These are phyloP conservation scores for Lucifuga dentata DNA, from an alignment of 2,113 vertebrate species.

Conservation along the genomic window DNA sequence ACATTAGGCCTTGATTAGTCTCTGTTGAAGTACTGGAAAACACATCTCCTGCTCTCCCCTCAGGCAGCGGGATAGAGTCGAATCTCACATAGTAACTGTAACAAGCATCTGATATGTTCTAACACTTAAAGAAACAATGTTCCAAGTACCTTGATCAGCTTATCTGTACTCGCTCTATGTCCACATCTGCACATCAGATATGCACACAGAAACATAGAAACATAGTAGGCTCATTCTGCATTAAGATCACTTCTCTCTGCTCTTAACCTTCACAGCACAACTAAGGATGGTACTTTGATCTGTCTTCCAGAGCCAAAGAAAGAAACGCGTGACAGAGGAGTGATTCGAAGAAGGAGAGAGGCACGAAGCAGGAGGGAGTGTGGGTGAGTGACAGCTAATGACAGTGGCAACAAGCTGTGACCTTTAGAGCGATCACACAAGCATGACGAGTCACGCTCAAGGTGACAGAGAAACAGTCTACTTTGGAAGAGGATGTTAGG, in stretches of 20 bases:
- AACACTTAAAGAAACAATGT: slow-evolving; percentile 44
- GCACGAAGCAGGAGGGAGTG: slow-evolving; percentile 58
- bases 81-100: slow-evolving; percentile 48
- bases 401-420: slow-evolving; percentile 84
- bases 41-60: slow-evolving; percentile 26
- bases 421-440: slow-evolving; percentile 83
- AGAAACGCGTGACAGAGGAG: slow-evolving; percentile 72
- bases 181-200: slow-evolving; percentile 39
- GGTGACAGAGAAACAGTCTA: slow-evolving; percentile 74
- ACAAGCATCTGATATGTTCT: slow-evolving; percentile 45
- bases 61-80: slow-evolving; percentile 32
- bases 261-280: slow-evolving; percentile 79
- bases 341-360: slow-evolving; percentile 63
- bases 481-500: slow-evolving; percentile 45
- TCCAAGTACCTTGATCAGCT: slow-evolving; percentile 36
- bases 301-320: slow-evolving; percentile 65
- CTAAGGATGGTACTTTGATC: slow-evolving; percentile 78
- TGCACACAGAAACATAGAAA: slow-evolving; percentile 17
- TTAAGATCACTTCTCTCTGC: slow-evolving; percentile 52
- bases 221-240: slow-evolving; percentile 30
- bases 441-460: slow-evolving; percentile 82
- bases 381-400: slow-evolving; percentile 83
- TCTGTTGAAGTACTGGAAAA: slow-evolving; percentile 36
- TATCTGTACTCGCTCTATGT: slow-evolving; percentile 6
- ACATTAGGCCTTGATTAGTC: slow-evolving; percentile 45